Evolutionary conservation across 2,888 invertebrate species (phyloP), one percentile per base, ranked within the genome.

Genomic region (Bellardia pandia): DNA sequence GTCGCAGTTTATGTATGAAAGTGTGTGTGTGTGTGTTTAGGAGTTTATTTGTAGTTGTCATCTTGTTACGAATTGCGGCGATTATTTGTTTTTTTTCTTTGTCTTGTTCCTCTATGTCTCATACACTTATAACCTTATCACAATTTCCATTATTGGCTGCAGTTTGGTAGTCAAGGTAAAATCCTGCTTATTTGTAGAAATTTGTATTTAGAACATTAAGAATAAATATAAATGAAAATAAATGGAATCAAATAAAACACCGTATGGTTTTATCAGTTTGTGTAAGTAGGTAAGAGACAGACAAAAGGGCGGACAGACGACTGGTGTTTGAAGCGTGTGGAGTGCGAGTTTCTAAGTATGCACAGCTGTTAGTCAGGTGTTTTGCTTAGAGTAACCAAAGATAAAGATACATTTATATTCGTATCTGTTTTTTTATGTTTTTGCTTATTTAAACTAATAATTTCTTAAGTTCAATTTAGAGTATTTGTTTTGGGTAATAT

Each of bases 321-420:
- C 8, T n/a, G 33, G 14, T 3, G 30, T 75, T 33, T 74, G 30
- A 30, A 53, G 13, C 37, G 14, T 62, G 37, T 64, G 33, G 60
- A 40, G 53, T 75, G 42, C 66, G 66, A 64, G 51, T 45, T 42
- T 2, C 13, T 72, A 86, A 81, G 77, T 85, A 42, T 56, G 33
- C 77, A 77, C 86, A 87, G 81, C 86, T 87, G 86, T 81, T 76
- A 51, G 84, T 87, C 86, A 87, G 86, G 86, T 87, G 86, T 87
- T 84, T 83, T 79, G 14, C 51, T 13, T 23, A 66, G 13, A 13
- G 30, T 51, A 13, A 30, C 3, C 23, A 80, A 64, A 71, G 37
- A 60, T 60, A 66, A 6, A 40, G 7, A 13, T 74, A 33, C n/a
- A 33, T 6, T 75, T 66, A 14, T 60, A 30, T 60, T 16, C 53